Percentiles rank a stretch among this genome's conserved stretches.
phyloP scores from a whole-genome alignment of 92 coral and sea anemone species.

The Palythoa heliodiscus region DNA sequence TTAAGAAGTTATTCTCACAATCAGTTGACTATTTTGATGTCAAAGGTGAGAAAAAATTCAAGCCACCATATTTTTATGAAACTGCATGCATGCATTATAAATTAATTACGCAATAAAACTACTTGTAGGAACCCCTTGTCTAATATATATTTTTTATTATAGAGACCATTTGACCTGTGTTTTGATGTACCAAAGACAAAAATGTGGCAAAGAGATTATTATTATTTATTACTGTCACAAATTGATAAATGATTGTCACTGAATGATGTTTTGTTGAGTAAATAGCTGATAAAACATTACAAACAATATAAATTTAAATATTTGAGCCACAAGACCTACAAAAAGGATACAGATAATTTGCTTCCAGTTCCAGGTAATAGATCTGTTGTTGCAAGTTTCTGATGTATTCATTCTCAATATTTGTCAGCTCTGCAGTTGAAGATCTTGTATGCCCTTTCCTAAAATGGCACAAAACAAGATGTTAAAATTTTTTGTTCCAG shows the following conservation, averaged over 20 bases:
- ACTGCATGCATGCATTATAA: too few relatives aligned
- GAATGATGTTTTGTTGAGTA: background rate
- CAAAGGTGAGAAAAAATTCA: too few relatives aligned
- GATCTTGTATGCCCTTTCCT: conserved; percentile 73
- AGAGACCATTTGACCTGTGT: too few relatives aligned
- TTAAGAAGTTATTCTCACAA: too few relatives aligned
- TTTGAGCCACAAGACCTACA: background rate
- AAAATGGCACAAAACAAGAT: background rate
- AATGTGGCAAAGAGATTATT: too few relatives aligned
- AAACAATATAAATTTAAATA: too few relatives aligned
- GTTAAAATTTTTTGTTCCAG: background rate
- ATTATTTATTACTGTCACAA: background rate
- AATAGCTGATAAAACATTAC: background rate
- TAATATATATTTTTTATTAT: too few relatives aligned
- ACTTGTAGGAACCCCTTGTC: too few relatives aligned
- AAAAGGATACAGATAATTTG: conserved; percentile 95
- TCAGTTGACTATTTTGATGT: too few relatives aligned
- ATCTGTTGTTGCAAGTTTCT: conserved; percentile 97
- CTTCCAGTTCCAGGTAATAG: conserved; percentile 91
- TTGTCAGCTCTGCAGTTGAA: conserved; percentile 85
- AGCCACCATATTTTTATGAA: too few relatives aligned
- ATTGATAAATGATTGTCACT: background rate
- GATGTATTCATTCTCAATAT: conserved; percentile 96
- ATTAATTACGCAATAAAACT: too few relatives aligned
- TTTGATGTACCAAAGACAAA: too few relatives aligned